These are phyloP conservation scores for Diloba caeruleocephala DNA, from an alignment of 2,888 invertebrate genomes.

Conservation along the genomic window DNA sequence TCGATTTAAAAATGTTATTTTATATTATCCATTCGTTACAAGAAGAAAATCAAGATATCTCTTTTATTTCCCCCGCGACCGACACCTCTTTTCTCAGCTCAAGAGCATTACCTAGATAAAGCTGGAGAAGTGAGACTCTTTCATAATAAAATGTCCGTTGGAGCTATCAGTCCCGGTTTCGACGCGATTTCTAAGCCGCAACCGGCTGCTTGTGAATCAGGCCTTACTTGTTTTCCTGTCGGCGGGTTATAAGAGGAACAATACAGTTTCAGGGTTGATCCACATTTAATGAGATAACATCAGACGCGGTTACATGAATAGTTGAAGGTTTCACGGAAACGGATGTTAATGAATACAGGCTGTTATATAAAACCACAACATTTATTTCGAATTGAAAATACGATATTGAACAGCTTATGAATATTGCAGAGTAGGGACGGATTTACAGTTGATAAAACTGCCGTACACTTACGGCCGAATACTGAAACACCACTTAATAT, in stretches of 20 bases:
- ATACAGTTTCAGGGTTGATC: conserved; percentile 45
- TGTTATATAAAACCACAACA: too few species aligned
- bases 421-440: too few species aligned
- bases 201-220: conserved; percentile 20
- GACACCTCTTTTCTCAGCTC: conserved; percentile 7
- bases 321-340: conserved; percentile 3
- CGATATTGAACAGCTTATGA: too few species aligned
- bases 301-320: neutral
- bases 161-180: conserved; percentile 48
- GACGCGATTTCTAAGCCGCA: conserved; percentile 39
- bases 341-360: conserved; percentile 8
- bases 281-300: conserved; percentile 31
- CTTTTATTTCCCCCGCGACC: conserved; percentile 17
- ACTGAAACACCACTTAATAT: too few species aligned
- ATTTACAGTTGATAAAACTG: too few species aligned
- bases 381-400: conserved; percentile 23
- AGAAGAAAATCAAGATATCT: conserved; percentile 1
- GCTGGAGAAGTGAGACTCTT: conserved; percentile 27
- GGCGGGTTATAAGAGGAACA: conserved; percentile 33
- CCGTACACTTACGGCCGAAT: too few species aligned
- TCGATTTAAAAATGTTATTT: too few species aligned
- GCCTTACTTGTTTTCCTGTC: conserved; percentile 44
- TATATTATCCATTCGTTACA: too few species aligned
- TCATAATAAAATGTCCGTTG: conserved; percentile 47
- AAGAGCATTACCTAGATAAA: conserved; percentile 28